Base-by-base conservation (phyloP, 2,888 invertebrate genomes). In the Aleiodes alternator region DNA sequence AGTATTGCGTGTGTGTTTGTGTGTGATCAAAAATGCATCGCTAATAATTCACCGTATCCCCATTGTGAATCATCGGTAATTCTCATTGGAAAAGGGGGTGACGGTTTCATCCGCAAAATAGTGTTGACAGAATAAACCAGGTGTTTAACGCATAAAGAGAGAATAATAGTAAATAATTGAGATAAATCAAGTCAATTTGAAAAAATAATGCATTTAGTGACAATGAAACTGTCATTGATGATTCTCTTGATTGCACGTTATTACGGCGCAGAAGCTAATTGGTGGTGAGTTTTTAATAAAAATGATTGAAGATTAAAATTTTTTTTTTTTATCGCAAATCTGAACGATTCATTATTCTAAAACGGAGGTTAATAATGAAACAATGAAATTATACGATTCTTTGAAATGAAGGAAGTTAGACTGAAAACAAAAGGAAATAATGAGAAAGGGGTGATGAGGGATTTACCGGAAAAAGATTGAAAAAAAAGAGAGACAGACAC, bases 251-350 rank as follows among this genome's bases (percentile, higher is more conserved):
- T 86, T 81, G 85, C 84, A 77, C 83, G 84, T 80, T 84, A 84
- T 77, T 85, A 86, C 79, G 85, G 87, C 76, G 88, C 82, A 69
- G 83, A 84, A 73, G 89, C 89, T 59, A 89, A 89, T 82, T 89
- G 89, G 89, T 89, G 89, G 89, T 89, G 82, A 89, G 89, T 86
- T 66, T 23, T 12, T 11, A 31, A 29, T 8, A 31, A 29, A 57
- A 12, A 29, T 57, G 7, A 29, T 9, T 57, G 31, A 3, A 16
- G 31, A 31, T 16, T 4, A 6, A 7, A 4, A 53, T 7, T 53
- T 4, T 16, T 7, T 53, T 4, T 16, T 3, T 34, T 31, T 48
- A 7, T 64, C 0, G 1, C 5, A 11, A 16, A 64, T 3, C 14
- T n/a, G 8, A 66, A 11, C 57, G 9, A 12, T 43, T 38, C 66